These are phyloP conservation scores for Mimachlamys varia DNA, from an alignment of 2,888 invertebrate genomes.

Conservation along the genomic window DNA sequence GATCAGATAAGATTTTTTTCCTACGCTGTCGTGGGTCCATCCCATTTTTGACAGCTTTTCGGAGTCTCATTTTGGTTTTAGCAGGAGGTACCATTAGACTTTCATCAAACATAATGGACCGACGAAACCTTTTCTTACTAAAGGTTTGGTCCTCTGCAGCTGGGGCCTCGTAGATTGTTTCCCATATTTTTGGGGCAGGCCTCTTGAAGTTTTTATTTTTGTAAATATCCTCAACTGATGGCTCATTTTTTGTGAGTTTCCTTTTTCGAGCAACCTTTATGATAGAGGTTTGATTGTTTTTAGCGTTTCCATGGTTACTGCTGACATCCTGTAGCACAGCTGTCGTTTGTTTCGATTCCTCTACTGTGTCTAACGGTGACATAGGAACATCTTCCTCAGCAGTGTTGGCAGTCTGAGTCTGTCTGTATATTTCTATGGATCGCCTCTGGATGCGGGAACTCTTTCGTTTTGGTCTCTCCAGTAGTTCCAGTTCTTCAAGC, in stretches of 20 bases:
- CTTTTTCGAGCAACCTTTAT: constrained; percentile 43
- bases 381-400: background rate
- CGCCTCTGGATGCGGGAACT: background rate
- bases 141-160: constrained; percentile 44
- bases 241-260: constrained; percentile 49
- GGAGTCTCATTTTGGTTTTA: constrained; percentile 63
- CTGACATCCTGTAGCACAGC: constrained; percentile 12
- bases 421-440: background rate
- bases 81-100: constrained; percentile 53
- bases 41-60: constrained; percentile 66
- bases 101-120: constrained; percentile 63
- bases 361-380: background rate
- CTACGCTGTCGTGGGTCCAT: constrained; percentile 61
- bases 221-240: constrained; percentile 65
- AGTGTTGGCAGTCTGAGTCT: background rate
- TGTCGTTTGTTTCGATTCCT: background rate
- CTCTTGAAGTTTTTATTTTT: constrained; percentile 68
- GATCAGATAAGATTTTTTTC: constrained; percentile 53
- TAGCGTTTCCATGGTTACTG: background rate
- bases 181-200: constrained; percentile 68
- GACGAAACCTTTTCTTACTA: constrained; percentile 60
- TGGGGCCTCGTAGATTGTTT: constrained; percentile 72
- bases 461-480: constrained; percentile 27
- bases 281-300: constrained; percentile 36
- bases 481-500: background rate